Base-by-base conservation (phyloP, 2,888 invertebrate species). In the Drosophila eohydei region DNA sequence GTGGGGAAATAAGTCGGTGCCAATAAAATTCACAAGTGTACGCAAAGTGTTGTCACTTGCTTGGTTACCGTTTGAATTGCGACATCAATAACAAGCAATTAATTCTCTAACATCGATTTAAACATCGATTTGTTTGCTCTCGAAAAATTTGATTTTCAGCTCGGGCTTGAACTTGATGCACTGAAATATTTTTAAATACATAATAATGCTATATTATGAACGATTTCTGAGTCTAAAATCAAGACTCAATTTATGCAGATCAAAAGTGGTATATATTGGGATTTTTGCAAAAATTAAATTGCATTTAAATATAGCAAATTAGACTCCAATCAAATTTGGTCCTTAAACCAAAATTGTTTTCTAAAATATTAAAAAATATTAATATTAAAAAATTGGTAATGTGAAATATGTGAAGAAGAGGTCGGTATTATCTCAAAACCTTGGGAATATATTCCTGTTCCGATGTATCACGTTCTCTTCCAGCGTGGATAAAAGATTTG, bases 11-110 rank as follows among this genome's bases (percentile, higher is more conserved):
- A 82, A 71, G 63, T 54, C 52, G 63, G 48, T 30, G 71, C 46
- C 64, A 78, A 69, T 80, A 72, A 72, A 75, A 66, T 59, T 56
- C 26, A 46, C 72, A 75, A 56, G 70, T 67, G 68, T 75, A 61
- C 62, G 50, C 68, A 70, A 55, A 61, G 56, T 88, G 80, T 88
- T 82, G 83, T 77, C 86, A 82, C 74, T 80, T 71, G 74, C 28
- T 38, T 74, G 71, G 28, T 44, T 60, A 43, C 40, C 38, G 64
- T 48, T 41, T 11, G 12, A 21, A 63, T 81, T 81, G 78, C 81
- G 14, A 81, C 78, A 81, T 65, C 55, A 16, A 34, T 26, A 46
- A 54, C 52, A 65, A 61, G 50, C 56, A 61, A 55, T 59, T 46
- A 59, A 72, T 64, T 71, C 69, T 48, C 34, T 41, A 16, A 28